A percentile compares a stretch with the other conserved stretches of the same genome.
Conservation (phyloP, 2,113 vertebrate species). For the Myotis davidii region DNA sequence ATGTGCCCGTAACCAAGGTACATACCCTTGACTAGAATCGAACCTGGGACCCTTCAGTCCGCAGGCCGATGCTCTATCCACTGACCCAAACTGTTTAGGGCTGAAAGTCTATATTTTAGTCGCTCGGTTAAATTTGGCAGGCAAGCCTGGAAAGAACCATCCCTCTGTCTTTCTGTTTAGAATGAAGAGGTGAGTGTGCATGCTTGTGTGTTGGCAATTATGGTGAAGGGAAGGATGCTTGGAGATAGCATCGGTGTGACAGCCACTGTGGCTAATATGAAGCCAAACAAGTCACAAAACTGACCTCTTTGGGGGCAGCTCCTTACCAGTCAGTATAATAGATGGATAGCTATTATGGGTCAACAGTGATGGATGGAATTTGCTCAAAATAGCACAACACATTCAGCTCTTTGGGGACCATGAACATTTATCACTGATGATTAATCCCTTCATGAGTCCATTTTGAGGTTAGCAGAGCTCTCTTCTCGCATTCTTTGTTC, state of each 20-base stretch:
- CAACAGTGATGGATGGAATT: conserved; percentile 68
- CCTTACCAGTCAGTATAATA: conserved; percentile 23
- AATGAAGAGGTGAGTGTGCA: not conserved
- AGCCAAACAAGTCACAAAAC: not conserved
- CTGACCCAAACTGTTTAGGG: not conserved
- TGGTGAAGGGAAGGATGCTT: not conserved
- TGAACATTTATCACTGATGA: conserved; percentile 71
- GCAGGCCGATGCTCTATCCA: no score
- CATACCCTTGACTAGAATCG: no score
- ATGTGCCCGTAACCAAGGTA: no score
- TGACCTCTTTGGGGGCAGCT: not conserved
- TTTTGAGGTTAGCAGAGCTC: conserved; percentile 2
- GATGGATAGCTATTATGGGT: conserved; percentile 66
- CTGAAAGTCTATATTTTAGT: conserved; percentile 13
- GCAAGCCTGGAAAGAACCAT: not conserved
- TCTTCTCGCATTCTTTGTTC: not conserved
- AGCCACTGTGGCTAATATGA: not conserved
- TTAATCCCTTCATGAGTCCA: conserved; percentile 64
- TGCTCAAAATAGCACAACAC: conserved; percentile 68
- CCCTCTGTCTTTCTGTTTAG: not conserved
- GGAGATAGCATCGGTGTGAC: not conserved
- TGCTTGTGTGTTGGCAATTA: not conserved
- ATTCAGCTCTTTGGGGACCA: conserved; percentile 36
- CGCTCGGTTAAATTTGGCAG: not conserved
- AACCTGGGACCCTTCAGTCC: no score